Percentiles rank a stretch among this genome's conserved stretches.
Evolutionary conservation across 2,113 vertebrate species (phyloP).

Genomic region (Centrocercus urophasianus): DNA sequence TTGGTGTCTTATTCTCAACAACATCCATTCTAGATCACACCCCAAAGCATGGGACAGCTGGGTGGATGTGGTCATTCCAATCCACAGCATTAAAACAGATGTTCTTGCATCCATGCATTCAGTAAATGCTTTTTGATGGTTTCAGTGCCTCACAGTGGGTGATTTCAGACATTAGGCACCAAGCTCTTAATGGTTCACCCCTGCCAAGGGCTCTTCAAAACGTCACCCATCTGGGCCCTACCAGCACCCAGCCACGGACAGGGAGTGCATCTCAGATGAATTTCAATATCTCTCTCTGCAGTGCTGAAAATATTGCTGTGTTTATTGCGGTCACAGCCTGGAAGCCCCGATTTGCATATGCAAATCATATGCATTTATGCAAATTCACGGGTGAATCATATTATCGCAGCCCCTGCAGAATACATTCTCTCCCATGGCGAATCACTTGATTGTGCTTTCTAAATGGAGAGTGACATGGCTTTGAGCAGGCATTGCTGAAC

Average conservation of each 20-base stretch:
- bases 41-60: not conserved
- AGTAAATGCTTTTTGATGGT: not conserved
- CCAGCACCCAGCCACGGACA: not conserved
- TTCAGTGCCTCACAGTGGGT: not conserved
- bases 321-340: not conserved
- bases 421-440: constrained; percentile 21
- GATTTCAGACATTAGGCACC: not conserved
- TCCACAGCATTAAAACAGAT: fast-evolving
- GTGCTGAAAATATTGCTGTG: not conserved
- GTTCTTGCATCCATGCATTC: not conserved
- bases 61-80: not conserved
- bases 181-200: not conserved
- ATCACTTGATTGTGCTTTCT: constrained; percentile 23
- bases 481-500: not conserved
- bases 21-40: not conserved
- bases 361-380: constrained; percentile 54
- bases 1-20: not conserved
- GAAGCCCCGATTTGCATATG: not conserved
- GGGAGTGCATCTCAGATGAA: not conserved
- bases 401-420: constrained; percentile 1
- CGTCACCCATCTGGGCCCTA: not conserved
- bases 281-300: not conserved
- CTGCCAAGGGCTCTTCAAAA: not conserved
- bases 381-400: not conserved
- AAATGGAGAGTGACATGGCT: not conserved